A percentile compares a stretch with the other conserved stretches of the same genome.
These are phyloP conservation scores for Callospermophilus lateralis DNA, from an alignment of 2,113 vertebrate species.

Conservation along the genomic window DNA sequence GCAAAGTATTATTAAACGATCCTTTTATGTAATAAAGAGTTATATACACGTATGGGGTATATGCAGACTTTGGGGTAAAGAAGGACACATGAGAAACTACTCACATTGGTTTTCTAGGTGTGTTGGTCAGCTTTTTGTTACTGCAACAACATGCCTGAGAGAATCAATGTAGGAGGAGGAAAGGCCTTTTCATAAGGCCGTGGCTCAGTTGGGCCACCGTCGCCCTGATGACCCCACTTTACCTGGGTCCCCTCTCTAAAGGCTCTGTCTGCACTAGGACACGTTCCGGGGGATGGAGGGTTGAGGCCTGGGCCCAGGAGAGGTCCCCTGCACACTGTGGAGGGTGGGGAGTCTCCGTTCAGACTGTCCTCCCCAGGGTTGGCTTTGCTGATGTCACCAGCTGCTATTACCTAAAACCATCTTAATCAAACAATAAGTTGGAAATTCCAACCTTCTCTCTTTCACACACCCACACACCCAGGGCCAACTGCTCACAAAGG, in stretches of 20 bases:
- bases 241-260: neutral
- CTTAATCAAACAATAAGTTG: neutral
- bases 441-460: neutral
- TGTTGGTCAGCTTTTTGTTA: neutral
- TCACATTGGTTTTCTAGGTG: neutral
- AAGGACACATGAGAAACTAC: neutral
- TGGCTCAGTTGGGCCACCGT: neutral
- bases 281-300: neutral
- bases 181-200: neutral
- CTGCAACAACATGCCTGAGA: neutral
- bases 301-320: neutral
- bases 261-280: neutral
- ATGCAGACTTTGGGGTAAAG: neutral
- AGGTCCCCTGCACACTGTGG: neutral
- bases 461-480: neutral
- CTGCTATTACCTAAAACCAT: neutral
- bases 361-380: neutral
- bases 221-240: neutral
- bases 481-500: no score
- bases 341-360: neutral
- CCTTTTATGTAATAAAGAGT: neutral
- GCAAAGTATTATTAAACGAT: neutral
- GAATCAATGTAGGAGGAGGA: neutral
- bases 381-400: neutral
- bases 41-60: neutral